Conservation (phyloP, 1,140 invertebrate species). For the Macrocentrus cingulum region DNA sequence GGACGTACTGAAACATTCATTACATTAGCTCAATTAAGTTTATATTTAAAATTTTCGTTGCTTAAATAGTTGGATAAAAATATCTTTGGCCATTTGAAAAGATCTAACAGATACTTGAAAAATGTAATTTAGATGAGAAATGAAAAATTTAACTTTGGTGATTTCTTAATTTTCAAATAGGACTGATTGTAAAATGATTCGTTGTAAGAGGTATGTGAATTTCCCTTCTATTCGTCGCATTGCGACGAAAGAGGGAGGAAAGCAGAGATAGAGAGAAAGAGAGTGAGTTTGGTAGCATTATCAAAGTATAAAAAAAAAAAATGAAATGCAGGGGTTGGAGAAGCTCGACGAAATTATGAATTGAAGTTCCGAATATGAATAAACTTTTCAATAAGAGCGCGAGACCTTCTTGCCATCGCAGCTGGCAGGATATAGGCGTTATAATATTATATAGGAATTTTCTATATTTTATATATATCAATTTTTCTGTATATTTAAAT, state of each 20-base stretch:
- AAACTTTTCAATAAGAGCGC: constrained; percentile 41
- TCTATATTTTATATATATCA: not conserved
- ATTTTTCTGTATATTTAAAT: not conserved
- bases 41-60: too few relatives aligned
- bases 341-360: constrained; percentile 21
- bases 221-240: constrained; percentile 7
- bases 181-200: constrained; percentile 15
- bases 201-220: constrained; percentile 13
- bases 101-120: not conserved
- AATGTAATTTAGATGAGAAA: not conserved
- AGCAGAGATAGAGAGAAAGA: constrained; percentile 3
- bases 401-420: constrained; percentile 14
- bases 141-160: constrained; percentile 4
- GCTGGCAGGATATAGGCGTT: not conserved
- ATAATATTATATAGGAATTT: constrained; percentile 18
- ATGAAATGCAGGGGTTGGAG: not conserved
- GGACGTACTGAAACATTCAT: constrained; percentile 72
- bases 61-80: too few relatives aligned
- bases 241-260: not conserved
- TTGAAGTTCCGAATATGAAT: constrained; percentile 34
- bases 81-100: too few relatives aligned
- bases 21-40: too few relatives aligned
- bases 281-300: too few relatives aligned
- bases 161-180: constrained; percentile 4
- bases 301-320: not conserved